These are phyloP conservation scores for Cremastinae sp. DNA, from an alignment of 2,888 invertebrate genomes.

Conservation along the genomic window DNA sequence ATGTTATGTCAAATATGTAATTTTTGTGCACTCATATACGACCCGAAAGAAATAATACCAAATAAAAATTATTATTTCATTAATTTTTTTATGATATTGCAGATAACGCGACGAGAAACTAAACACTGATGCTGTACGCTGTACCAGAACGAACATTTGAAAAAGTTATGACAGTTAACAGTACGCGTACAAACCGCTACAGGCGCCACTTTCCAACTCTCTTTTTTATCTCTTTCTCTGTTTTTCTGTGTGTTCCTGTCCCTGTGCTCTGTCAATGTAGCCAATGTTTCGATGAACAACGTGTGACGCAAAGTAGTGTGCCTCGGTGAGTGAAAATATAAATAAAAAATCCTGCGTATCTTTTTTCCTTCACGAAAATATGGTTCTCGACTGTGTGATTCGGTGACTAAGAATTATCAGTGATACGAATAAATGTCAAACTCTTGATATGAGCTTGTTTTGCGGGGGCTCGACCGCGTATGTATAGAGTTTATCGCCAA, in stretches of 20 bases:
- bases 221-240: conserved; percentile 25
- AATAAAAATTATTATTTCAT: no score
- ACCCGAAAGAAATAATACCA: no score
- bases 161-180: conserved; percentile 10
- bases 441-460: conserved; percentile 13
- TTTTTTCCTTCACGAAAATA: conserved; percentile 1
- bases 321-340: conserved; percentile 3
- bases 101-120: no score
- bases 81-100: no score
- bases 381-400: neutral
- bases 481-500: conserved; percentile 26
- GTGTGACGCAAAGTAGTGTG: conserved; percentile 12
- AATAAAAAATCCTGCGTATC: neutral
- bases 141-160: neutral
- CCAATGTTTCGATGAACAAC: conserved; percentile 32
- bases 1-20: no score
- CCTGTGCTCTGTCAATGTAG: conserved; percentile 35
- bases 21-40: no score
- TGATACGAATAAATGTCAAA: conserved; percentile 12
- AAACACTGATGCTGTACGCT: no score
- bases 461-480: conserved; percentile 44
- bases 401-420: neutral
- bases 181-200: conserved; percentile 12
- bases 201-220: conserved; percentile 27
- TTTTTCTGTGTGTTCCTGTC: conserved; percentile 23